These are phyloP conservation scores for Gila orcuttii DNA, from an alignment of 2,113 vertebrate genomes.

Conservation along the genomic window DNA sequence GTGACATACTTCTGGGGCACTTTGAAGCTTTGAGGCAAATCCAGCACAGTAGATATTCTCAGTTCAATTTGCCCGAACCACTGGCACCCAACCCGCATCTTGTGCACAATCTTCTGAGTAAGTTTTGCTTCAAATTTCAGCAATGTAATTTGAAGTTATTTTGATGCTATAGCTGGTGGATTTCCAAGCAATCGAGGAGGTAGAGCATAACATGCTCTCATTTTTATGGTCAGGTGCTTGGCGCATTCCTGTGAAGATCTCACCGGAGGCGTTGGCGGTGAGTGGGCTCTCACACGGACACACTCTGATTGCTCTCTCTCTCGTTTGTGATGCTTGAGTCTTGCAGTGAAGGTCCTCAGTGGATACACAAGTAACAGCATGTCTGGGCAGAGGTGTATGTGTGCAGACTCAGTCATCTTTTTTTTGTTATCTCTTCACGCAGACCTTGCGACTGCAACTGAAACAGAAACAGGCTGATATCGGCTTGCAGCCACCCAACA, in stretches of 20 bases:
- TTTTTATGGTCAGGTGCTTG: constrained; percentile 81
- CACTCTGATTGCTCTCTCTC: background rate
- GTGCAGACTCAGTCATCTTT: background rate
- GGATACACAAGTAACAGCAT: constrained; percentile 5
- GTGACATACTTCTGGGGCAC: constrained; percentile 91
- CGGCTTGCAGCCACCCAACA: constrained; percentile 81
- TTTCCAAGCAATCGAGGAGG: background rate
- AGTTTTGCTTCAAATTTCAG: background rate
- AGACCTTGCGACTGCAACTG: constrained; percentile 85
- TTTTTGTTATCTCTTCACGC: constrained; percentile 7
- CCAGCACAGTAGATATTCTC: constrained; percentile 86
- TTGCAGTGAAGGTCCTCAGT: background rate
- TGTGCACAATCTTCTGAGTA: constrained; percentile 88
- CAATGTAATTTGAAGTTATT: background rate
- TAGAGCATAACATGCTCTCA: background rate
- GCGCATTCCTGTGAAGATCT: constrained; percentile 90
- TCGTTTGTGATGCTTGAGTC: constrained; percentile 15
- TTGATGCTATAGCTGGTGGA: background rate
- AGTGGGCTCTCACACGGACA: constrained; percentile 60
- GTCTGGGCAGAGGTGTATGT: background rate
- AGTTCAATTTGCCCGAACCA: constrained; percentile 85
- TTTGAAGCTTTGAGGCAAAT: constrained; percentile 91
- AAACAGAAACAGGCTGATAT: constrained; percentile 87
- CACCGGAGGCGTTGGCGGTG: constrained; percentile 88
- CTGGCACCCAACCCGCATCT: constrained; percentile 87